These are phyloP conservation scores for Penelope pileata DNA, from an alignment of 2,113 vertebrate genomes.

Conservation along the genomic window DNA sequence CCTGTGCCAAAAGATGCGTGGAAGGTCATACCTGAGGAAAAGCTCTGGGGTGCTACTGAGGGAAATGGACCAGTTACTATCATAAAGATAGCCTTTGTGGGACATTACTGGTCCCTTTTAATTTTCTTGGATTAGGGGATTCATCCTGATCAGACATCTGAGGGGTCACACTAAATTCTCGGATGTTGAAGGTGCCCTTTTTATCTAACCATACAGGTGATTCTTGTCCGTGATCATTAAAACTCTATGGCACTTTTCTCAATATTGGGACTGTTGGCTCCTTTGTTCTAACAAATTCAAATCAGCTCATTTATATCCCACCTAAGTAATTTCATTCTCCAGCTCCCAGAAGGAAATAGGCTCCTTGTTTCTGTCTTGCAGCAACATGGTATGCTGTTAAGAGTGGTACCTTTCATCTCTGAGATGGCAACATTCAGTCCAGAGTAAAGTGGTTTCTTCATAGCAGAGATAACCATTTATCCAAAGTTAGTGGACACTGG, in stretches of 20 bases:
- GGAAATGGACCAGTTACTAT: neutral
- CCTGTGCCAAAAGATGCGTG: neutral
- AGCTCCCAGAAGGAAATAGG: neutral
- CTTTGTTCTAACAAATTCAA: neutral
- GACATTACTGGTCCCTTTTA: neutral
- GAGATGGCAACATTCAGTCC: neutral
- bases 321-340: neutral
- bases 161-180: neutral
- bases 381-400: neutral
- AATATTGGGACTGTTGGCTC: neutral
- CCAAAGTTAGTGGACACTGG: neutral
- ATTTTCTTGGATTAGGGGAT: neutral
- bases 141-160: neutral
- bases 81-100: neutral
- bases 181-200: neutral
- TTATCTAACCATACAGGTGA: neutral
- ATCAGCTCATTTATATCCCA: neutral
- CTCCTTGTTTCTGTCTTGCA: neutral
- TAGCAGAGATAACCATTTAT: neutral
- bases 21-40: neutral
- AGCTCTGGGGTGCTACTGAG: neutral
- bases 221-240: neutral
- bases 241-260: neutral
- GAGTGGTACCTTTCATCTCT: neutral
- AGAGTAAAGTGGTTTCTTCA: neutral